Evolutionary conservation across 2,888 invertebrate species (phyloP), one percentile per base, ranked within the genome.

Genomic region (Athalia cordata): DNA sequence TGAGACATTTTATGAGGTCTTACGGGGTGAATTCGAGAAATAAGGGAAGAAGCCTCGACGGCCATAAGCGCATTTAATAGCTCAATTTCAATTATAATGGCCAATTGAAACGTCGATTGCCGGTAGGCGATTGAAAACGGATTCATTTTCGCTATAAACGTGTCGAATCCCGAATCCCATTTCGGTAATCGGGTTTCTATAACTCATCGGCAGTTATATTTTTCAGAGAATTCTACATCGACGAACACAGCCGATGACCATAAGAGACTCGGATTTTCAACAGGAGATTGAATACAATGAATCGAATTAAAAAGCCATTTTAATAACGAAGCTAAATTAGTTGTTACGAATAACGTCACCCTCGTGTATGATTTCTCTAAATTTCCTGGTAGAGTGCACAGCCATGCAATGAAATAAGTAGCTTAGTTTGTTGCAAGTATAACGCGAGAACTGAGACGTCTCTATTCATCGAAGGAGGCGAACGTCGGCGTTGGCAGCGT

Each of bases 21-120:
- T 49, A 8, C 13, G 13, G 66, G 49, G 13, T 66, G 13, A 4
- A 13, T 13, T 68, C 7, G 43, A 6, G 5, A 52, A 68, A 15
- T 29, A 29, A 55, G 68, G 55, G 59, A 57, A 62, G 62, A 43
- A 57, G 50, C 62, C 29, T 43, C 82, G 82, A 84, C 84, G 80
- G 80, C 81, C 81, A 81, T 82, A 82, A 84, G 81, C 80, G 78
- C 70, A 78, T 81, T 82, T 84, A 85, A 84, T 84, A 81, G 84
- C 81, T 74, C 79, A 81, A 83, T 84, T 84, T 82, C 82, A 85
- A 85, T 84, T 82, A 81, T 84, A 84, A 84, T 83, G 80, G 81
- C 70, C 79, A 81, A 84, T 84, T 80, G 75, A 75, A 64, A 75
- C 49, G 75, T 52, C 75, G 75, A 75, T 75, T 75, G 61, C 62